Base-by-base conservation (phyloP, 30 jellyfish, hydroid and myxozoan species). In the Aurelia sp. region DNA sequence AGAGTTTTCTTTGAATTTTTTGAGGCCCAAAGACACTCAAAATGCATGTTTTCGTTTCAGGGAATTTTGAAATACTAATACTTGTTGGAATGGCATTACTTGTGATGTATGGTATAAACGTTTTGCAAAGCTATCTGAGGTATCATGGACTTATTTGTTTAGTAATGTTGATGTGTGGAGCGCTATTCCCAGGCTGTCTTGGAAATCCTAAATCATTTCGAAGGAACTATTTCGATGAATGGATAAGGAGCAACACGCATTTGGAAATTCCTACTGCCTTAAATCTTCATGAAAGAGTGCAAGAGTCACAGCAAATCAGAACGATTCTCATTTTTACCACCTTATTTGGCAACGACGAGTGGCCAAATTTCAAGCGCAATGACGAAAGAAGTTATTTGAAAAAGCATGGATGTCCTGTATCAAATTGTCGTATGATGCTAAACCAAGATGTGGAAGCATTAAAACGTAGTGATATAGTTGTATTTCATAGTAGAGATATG, bases 401-500 rank as follows among this genome's bases (percentile, higher is more conserved):
- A 69, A 78, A 33, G 30, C 41, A 62, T 62, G 89, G 84, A 4
- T 87, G 96, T 65, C 96, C 96, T 19, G 86, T 76, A 6, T 55
- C 81, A 3, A 87, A 87, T 66, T 87, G 96, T 65, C 79, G 53
- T 55, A 13, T 87, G 62, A 37, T 23, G 15, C 63, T 74, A 47
- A 77, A 76, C 55, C 68, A 61, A 47, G 86, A 44, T 5, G 62
- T 30, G 21, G 79, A 57, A 16, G 21, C 33, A 16, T 47, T 78
- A n/a, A 19, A 17, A 0, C 6, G 15, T 18, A 71, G 84, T 53
- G 91, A 79, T 51, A 69, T 81, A 35, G 91, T 88, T 51, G 79
- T 88, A 6, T 88, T 88, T 40, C 96, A 88, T 59, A 86, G 71
- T 31, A 71, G 85, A 64, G 96, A 88, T 57, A 88, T 79, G 87